Evolutionary conservation across 2,797 vertebrate species (phyloP), one percentile per base, ranked within the genome.

Genomic region (Buphagus erythrorhynchus): DNA sequence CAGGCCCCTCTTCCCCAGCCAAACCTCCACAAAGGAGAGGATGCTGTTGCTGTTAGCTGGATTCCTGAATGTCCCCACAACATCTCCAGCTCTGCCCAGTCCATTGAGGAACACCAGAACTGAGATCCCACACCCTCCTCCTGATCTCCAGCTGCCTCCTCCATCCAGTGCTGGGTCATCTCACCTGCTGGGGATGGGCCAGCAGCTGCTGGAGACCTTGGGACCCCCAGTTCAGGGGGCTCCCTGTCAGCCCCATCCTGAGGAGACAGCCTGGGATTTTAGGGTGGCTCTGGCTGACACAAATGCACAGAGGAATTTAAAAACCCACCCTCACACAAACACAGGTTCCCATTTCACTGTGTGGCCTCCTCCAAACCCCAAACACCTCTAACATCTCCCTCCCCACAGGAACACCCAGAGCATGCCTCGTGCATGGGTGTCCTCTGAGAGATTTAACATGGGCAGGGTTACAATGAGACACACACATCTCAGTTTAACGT

Each of bases 31-130:
- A 1, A 51, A 16, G 28, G 28, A 66, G 8, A 28, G 51, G 28
- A n/a, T 71, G 25, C 31, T 74, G 25, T 19, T 36, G 6, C 6
- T 90, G 9, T 49, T 17, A 51, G 5, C 9, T 68, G 54, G 35
- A 29, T 52, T 59, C 11, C 13, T 11, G 46, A 35, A 0, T 16
- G 18, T 1, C 4, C 49, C 18, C 18, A 54, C 6, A 13, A 3
- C 18, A 9, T 12, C 29, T 52, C 36, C 42, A 28, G 0, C 7
- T 26, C 45, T 71, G 4, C n/a, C 65, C 31, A 13, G 40, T 38
- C n/a, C 35, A 3, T 1, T 3, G 14, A 59, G 24, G 31, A 29
- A 10, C 42, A 52, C 26, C 40, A 42, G 20, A 33, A 11, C 8
- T 35, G 42, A 90, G 16, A 1, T 74, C 35, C 16, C 58, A 45